Evolutionary conservation across 2,888 invertebrate species (phyloP).

Genomic region (Drosophila kokeensis): DNA sequence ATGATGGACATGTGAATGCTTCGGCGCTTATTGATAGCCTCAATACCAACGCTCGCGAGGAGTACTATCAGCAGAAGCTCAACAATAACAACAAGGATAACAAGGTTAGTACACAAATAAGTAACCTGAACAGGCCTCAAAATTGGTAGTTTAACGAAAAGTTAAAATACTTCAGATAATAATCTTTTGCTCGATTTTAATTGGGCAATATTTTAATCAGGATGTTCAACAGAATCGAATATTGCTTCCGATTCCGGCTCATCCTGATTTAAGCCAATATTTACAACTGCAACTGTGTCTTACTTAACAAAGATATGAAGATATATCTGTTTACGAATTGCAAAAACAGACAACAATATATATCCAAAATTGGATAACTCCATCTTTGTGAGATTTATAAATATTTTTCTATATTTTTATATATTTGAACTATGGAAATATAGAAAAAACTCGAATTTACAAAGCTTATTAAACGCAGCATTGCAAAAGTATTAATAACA

Average conservation of each 20-base stretch:
- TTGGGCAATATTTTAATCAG: too few species aligned
- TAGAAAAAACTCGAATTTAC: too few species aligned
- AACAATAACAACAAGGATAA: constrained; percentile 72
- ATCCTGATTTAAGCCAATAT: neutral
- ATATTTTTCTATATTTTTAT: neutral
- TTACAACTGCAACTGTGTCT: neutral
- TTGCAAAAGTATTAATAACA: neutral
- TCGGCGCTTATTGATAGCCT: constrained; percentile 85
- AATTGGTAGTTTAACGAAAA: neutral
- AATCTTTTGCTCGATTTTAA: too few species aligned
- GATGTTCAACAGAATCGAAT: neutral
- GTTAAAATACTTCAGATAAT: neutral
- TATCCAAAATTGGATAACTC: neutral
- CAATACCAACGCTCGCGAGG: constrained; percentile 84
- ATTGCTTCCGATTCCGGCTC: neutral
- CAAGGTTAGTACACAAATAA: constrained; percentile 65
- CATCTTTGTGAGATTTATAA: neutral
- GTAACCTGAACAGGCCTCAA: neutral
- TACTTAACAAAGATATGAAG: neutral
- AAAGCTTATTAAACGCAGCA: neutral
- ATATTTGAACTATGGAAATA: neutral
- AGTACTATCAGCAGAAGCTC: constrained; percentile 83
- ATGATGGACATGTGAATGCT: constrained; percentile 84
- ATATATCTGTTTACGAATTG: neutral
- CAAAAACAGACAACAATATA: neutral